These are phyloP conservation scores for Bubo scandiacus DNA, from an alignment of 2,113 vertebrate genomes.

Conservation along the genomic window DNA sequence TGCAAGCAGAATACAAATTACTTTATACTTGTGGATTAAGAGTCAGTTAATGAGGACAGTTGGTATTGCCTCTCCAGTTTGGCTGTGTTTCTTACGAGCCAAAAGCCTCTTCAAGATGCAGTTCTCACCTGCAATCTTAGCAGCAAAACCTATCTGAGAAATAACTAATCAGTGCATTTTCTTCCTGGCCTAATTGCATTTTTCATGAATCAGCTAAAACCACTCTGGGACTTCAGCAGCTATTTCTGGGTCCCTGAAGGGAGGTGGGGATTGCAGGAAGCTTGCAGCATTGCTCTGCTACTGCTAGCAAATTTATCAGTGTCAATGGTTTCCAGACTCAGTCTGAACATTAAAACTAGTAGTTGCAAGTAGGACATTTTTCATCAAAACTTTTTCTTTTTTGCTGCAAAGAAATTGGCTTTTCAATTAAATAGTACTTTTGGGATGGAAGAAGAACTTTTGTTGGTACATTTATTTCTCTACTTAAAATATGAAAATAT, in stretches of 20 bases:
- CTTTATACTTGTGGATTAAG: neutral
- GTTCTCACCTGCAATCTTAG: conserved; percentile 18
- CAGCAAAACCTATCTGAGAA: neutral
- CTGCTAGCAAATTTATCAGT: conserved; percentile 44
- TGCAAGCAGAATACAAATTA: neutral
- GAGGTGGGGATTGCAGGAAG: conserved; percentile 38
- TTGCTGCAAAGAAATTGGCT: neutral
- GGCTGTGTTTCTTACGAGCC: neutral
- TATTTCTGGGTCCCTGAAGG: conserved; percentile 35
- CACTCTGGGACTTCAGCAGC: neutral
- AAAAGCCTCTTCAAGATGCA: neutral
- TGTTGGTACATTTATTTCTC: neutral
- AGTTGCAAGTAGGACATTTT: neutral
- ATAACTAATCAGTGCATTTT: conserved; percentile 17
- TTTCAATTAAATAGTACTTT: neutral
- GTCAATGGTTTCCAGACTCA: conserved; percentile 16
- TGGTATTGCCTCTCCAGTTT: neutral
- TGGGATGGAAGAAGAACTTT: neutral
- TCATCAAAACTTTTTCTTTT: neutral
- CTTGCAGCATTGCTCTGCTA: conserved; percentile 14
- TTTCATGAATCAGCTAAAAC: conserved; percentile 18
- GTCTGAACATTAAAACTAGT: neutral
- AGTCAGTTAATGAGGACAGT: conserved; percentile 16
- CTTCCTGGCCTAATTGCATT: conserved; percentile 3
- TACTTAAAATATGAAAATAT: neutral